phyloP scores from a whole-genome alignment of 2,113 vertebrate genomes.

The Sakesphorus luctuosus region DNA sequence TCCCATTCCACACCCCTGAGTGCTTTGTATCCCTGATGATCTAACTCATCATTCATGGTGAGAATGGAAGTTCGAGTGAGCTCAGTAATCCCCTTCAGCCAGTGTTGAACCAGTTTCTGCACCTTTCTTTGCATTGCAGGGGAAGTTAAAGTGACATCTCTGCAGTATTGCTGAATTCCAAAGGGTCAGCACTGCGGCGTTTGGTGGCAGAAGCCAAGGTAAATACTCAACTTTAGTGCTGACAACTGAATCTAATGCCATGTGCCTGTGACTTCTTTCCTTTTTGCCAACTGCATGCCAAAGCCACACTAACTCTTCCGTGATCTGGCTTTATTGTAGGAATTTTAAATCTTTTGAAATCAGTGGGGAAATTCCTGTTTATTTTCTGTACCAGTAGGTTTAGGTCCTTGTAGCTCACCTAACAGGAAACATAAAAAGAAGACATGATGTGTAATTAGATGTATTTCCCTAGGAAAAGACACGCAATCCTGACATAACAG shows the following conservation, averaged over 20 bases:
- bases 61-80: neutral
- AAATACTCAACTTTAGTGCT: rapidly evolving
- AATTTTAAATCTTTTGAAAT: neutral
- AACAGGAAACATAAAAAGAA: neutral
- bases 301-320: neutral
- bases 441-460: neutral
- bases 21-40: neutral
- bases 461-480: neutral
- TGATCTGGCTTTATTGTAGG: neutral
- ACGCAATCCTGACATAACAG: neutral
- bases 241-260: neutral
- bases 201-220: neutral
- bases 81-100: neutral
- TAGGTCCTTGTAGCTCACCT: neutral
- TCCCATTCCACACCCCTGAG: rapidly evolving
- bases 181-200: rapidly evolving
- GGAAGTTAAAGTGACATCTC: neutral
- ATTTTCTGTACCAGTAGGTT: neutral
- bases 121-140: neutral
- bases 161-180: neutral
- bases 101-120: neutral
- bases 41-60: neutral
- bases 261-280: neutral
- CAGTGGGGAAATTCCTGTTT: neutral
- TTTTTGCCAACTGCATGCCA: neutral